A percentile compares a stretch with the other conserved stretches of the same genome.
These are phyloP conservation scores for Vandiemenella viatica DNA, from an alignment of 2,888 invertebrate genomes.

Conservation along the genomic window DNA sequence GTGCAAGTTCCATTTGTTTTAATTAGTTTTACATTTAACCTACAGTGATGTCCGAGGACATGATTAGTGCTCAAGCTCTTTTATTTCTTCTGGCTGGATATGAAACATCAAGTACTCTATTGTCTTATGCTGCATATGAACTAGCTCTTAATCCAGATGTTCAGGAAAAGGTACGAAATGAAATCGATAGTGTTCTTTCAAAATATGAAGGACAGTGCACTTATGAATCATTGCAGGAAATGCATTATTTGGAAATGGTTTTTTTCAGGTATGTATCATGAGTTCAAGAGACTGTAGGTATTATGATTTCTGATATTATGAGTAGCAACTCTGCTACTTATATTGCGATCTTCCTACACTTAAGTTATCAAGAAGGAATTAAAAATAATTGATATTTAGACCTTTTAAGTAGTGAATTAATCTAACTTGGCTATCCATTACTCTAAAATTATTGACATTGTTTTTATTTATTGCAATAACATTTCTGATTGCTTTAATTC, in stretches of 20 bases:
- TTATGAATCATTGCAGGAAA: conserved; percentile 23
- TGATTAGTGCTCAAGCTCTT: conserved; percentile 39
- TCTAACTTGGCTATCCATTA: no score
- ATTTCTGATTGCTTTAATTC: no score
- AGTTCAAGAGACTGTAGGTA: background rate
- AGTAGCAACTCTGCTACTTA: no score
- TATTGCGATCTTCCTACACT: no score
- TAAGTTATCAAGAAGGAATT: no score
- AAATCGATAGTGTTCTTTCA: conserved; percentile 29
- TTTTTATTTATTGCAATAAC: no score
- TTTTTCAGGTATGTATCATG: conserved; percentile 6
- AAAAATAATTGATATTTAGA: no score
- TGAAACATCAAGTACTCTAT: conserved; percentile 42
- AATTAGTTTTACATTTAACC: background rate
- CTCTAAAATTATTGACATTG: no score
- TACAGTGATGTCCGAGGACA: conserved; percentile 35
- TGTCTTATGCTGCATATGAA: conserved; percentile 38
- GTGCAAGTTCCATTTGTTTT: no score
- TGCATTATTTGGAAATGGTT: conserved; percentile 26
- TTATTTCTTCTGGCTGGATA: conserved; percentile 44
- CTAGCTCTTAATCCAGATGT: conserved; percentile 34
- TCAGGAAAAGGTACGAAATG: conserved; percentile 32
- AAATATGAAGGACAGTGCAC: conserved; percentile 25
- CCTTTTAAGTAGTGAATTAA: no score
- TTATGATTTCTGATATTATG: background rate